A percentile compares a stretch with the other conserved stretches of the same genome.
Evolutionary conservation across 2,797 vertebrate genomes (phyloP).

Genomic region (Borostomias antarcticus): DNA sequence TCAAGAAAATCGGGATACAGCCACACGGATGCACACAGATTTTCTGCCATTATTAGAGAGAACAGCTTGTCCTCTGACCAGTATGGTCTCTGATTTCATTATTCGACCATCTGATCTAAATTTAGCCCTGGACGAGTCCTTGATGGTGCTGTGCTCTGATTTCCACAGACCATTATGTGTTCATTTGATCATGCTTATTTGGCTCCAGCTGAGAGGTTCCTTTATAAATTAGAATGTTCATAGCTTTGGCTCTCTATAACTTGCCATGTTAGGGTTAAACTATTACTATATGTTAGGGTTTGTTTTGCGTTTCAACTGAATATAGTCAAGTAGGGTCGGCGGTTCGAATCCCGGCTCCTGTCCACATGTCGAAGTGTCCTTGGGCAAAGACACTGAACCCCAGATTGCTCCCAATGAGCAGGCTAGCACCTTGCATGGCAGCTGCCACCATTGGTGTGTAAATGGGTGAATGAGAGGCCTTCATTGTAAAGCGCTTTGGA

Average conservation of each 20-base stretch:
- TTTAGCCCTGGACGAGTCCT: constrained; percentile 8
- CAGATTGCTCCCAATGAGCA: too few relatives aligned
- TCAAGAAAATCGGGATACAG: too few relatives aligned
- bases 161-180: constrained; percentile 1
- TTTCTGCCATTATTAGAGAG: background rate
- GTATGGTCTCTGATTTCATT: constrained; percentile 12
- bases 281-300: too few relatives aligned
- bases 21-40: background rate
- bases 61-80: background rate
- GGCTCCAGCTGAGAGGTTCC: background rate
- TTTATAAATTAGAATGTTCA: background rate
- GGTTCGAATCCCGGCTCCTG: too few relatives aligned
- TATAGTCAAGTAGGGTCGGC: too few relatives aligned
- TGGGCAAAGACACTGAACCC: too few relatives aligned
- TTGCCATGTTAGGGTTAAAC: background rate
- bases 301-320: background rate
- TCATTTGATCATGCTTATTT: constrained; percentile 19
- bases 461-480: too few relatives aligned
- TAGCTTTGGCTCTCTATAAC: background rate
- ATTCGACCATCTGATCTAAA: constrained; percentile 6
- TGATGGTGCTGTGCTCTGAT: background rate
- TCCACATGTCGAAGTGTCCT: too few relatives aligned
- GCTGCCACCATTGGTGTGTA: too few relatives aligned
- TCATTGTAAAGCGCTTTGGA: too few relatives aligned
- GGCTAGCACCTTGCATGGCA: too few relatives aligned